Evolutionary conservation across 2,888 invertebrate species (phyloP).

Genomic region (Rhorus exstirpatorius): DNA sequence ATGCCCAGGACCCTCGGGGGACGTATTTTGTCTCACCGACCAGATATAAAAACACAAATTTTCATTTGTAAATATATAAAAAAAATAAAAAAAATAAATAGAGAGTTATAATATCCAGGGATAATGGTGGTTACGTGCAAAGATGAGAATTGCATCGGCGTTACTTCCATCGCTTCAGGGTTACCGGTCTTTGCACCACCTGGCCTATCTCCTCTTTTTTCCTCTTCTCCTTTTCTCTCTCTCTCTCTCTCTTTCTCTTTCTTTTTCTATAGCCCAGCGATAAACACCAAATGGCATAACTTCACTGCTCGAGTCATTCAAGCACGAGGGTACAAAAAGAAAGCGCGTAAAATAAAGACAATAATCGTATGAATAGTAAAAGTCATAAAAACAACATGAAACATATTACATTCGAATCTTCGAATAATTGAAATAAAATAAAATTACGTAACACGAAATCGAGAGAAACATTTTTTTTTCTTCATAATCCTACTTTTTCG

Average conservation of each 20-base stretch:
- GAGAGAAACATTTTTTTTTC: too few species aligned
- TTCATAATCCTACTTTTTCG: too few species aligned
- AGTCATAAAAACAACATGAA: neutral
- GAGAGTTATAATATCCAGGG: neutral
- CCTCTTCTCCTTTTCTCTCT: neutral
- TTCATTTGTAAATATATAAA: neutral
- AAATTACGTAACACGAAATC: too few species aligned
- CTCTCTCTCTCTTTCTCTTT: slow-evolving; percentile 5
- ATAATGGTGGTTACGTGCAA: slow-evolving; percentile 50
- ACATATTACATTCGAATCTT: neutral
- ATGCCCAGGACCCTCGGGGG: too few species aligned
- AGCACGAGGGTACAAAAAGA: slow-evolving; percentile 14
- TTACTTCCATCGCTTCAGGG: slow-evolving; percentile 47
- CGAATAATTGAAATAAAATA: too few species aligned
- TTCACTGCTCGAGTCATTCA: neutral
- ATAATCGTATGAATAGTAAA: neutral
- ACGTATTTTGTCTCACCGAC: too few species aligned
- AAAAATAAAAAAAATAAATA: neutral
- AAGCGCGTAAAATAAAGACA: slow-evolving; percentile 33
- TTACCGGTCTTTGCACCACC: slow-evolving; percentile 67
- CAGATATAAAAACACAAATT: neutral
- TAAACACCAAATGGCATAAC: slow-evolving; percentile 23
- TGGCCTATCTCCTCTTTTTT: slow-evolving; percentile 28
- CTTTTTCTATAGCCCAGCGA: slow-evolving; percentile 22
- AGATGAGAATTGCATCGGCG: slow-evolving; percentile 53